A percentile compares a stretch with the other conserved stretches of the same genome.
phyloP scores from a whole-genome alignment of 1,140 invertebrate genomes.

The Colletes gigas region DNA sequence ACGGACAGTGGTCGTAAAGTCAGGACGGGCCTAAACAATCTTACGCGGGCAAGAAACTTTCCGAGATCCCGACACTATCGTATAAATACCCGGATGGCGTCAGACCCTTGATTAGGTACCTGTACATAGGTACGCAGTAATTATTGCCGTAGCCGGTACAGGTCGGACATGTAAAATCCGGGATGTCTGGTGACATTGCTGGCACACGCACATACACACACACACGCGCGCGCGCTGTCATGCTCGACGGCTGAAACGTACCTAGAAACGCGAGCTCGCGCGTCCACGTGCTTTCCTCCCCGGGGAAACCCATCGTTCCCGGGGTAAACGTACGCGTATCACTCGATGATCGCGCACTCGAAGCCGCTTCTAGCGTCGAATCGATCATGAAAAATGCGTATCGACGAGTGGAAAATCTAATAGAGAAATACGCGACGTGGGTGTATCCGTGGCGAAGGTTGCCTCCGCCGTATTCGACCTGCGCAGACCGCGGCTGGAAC shows the following conservation, averaged over 20 bases:
- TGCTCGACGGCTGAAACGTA: constrained; percentile 6
- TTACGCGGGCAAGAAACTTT: neutral
- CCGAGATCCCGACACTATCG: neutral
- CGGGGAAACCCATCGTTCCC: neutral
- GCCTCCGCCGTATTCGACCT: constrained; percentile 38
- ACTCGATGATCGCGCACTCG: constrained; percentile 39
- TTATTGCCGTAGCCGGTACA: neutral
- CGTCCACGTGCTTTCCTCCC: constrained; percentile 29
- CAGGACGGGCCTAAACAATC: too few relatives aligned
- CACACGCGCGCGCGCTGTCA: constrained; percentile 6
- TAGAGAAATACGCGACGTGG: constrained; percentile 43
- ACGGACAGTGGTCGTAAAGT: too few relatives aligned
- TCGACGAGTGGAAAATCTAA: constrained; percentile 15
- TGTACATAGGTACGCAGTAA: neutral
- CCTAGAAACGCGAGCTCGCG: neutral
- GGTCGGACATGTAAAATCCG: neutral
- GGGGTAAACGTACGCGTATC: constrained; percentile 12
- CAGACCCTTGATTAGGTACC: neutral
- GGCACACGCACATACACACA: neutral
- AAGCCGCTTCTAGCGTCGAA: neutral
- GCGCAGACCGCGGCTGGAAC: constrained; percentile 41
- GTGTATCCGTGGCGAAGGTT: constrained; percentile 39
- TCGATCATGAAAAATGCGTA: constrained; percentile 30
- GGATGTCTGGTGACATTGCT: neutral
- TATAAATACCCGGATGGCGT: too few relatives aligned